A percentile compares a stretch with the other conserved stretches of the same genome.
Conservation (phyloP, 2,888 invertebrate genomes). For the Elysia crispata region DNA sequence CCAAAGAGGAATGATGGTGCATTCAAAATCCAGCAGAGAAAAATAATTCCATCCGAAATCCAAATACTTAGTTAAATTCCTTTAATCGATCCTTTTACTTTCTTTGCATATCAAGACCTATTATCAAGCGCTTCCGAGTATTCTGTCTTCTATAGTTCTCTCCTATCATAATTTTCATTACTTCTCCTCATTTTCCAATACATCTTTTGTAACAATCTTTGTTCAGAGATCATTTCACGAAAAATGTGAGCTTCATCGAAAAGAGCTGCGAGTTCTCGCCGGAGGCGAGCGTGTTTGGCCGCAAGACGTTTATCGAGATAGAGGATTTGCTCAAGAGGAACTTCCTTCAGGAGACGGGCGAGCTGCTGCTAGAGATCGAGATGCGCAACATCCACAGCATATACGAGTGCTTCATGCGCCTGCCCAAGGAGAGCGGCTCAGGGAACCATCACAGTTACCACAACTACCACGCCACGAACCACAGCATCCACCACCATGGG, state of each 20-base stretch:
- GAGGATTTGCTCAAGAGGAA: slow-evolving; percentile 79
- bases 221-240: slow-evolving; percentile 86
- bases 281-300: slow-evolving; percentile 70
- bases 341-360: slow-evolving; percentile 88
- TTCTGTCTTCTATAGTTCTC: too few relatives aligned
- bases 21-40: too few relatives aligned
- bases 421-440: slow-evolving; percentile 78
- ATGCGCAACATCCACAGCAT: slow-evolving; percentile 83
- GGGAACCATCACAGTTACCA: slow-evolving; percentile 18
- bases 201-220: too few relatives aligned
- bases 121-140: too few relatives aligned
- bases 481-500: slow-evolving; percentile 36
- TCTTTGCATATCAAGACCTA: too few relatives aligned
- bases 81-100: too few relatives aligned
- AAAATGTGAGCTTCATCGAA: slow-evolving; percentile 88
- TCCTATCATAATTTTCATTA: too few relatives aligned
- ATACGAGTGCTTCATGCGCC: slow-evolving; percentile 85
- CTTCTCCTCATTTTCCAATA: too few relatives aligned
- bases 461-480: slow-evolving; percentile 1
- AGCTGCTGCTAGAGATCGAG: slow-evolving; percentile 87
- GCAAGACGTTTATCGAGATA: slow-evolving; percentile 73
- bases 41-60: too few relatives aligned
- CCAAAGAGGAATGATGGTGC: too few relatives aligned
- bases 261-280: slow-evolving; percentile 82
- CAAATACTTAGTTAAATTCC: too few relatives aligned